phyloP scores from a whole-genome alignment of 1,140 invertebrate species.

The Manduca sexta region DNA sequence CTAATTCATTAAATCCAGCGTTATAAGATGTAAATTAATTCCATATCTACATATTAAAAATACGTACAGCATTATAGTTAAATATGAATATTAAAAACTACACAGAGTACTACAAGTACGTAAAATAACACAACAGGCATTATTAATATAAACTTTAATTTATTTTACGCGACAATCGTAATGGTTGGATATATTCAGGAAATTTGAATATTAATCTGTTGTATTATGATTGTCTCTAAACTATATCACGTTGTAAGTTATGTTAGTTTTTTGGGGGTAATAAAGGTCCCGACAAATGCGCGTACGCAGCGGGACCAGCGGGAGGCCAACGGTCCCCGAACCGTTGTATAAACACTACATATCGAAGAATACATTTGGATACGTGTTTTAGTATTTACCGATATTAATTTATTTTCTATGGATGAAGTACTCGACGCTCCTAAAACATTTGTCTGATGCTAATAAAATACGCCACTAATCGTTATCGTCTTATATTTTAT shows the following conservation, averaged over 20 bases:
- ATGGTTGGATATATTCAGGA: constrained; percentile 3
- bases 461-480: too few species aligned
- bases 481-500: too few species aligned
- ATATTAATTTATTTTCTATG: constrained; percentile 20
- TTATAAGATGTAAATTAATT: too few species aligned
- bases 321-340: constrained; percentile 33
- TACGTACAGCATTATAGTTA: too few species aligned
- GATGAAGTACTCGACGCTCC: constrained; percentile 5
- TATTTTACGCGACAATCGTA: too few species aligned
- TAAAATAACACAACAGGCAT: too few species aligned
- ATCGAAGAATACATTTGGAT: constrained; percentile 44
- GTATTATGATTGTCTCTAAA: constrained; percentile 30
- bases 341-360: constrained; percentile 60
- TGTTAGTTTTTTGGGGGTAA: constrained; percentile 34
- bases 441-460: too few species aligned
- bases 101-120: too few species aligned
- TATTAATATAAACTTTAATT: too few species aligned
- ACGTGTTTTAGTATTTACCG: constrained; percentile 20
- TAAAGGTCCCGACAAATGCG: constrained; percentile 45
- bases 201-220: constrained; percentile 39
- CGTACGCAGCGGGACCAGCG: constrained; percentile 37
- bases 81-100: too few species aligned
- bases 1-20: too few species aligned
- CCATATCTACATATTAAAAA: too few species aligned
- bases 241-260: constrained; percentile 28